These are phyloP conservation scores for Pavo muticus DNA, from an alignment of 2,113 vertebrate species.

Conservation along the genomic window DNA sequence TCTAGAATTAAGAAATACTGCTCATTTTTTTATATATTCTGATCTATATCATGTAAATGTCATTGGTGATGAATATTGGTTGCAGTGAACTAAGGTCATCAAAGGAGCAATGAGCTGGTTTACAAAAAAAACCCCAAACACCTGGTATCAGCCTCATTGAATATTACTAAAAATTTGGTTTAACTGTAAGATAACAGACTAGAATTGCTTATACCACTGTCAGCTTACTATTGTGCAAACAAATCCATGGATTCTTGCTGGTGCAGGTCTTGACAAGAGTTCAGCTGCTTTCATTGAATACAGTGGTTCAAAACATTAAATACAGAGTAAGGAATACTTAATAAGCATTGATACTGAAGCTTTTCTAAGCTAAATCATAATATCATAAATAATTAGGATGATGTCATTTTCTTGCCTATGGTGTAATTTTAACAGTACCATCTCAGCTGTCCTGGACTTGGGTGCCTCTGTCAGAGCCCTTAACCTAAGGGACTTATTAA, in stretches of 20 bases:
- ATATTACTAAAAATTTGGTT: neutral
- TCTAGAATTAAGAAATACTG: neutral
- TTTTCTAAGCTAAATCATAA: neutral
- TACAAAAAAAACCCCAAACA: neutral
- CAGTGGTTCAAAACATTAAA: neutral
- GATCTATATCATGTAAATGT: neutral
- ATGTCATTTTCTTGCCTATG: neutral
- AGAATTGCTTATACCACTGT: neutral
- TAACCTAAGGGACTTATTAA: neutral
- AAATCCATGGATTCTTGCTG: neutral
- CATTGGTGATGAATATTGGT: neutral
- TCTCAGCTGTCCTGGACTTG: neutral
- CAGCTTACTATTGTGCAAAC: neutral
- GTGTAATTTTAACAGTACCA: neutral
- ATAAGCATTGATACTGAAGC: neutral
- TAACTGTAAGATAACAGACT: neutral
- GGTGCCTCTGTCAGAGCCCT: neutral
- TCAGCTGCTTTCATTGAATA: neutral
- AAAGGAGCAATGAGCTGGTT: neutral
- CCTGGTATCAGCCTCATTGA: neutral
- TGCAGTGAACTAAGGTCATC: neutral
- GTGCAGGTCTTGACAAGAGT: neutral
- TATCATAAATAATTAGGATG: neutral
- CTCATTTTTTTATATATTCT: neutral
- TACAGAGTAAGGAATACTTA: neutral